Percentiles rank a stretch among this genome's conserved stretches.
Evolutionary conservation across 2,888 invertebrate genomes (phyloP).

Genomic region (Leptarthrus brevirostris): DNA sequence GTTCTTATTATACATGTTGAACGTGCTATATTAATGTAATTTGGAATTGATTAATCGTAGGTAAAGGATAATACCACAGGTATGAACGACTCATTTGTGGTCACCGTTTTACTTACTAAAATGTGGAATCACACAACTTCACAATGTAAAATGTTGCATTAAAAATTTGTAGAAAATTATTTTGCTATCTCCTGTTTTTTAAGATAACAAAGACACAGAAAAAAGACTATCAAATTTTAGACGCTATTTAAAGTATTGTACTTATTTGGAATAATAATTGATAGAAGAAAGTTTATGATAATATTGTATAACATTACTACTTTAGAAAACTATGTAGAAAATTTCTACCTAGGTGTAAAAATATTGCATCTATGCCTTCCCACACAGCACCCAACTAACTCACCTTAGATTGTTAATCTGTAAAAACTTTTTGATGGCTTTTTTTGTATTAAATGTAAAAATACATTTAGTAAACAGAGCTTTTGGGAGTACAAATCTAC

Average conservation of each 20-base stretch:
- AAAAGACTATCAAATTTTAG: constrained; percentile 47
- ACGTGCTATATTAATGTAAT: no score
- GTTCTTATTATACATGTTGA: no score
- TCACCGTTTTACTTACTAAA: no score
- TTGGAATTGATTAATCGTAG: no score
- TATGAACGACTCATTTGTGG: no score
- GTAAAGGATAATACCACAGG: no score
- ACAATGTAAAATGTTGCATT: constrained; percentile 24
- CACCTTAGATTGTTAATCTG: constrained; percentile 15
- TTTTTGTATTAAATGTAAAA: constrained; percentile 13
- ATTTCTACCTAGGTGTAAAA: constrained; percentile 22
- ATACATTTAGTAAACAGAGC: constrained; percentile 22
- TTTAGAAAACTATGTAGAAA: not conserved
- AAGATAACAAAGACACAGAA: constrained; percentile 29
- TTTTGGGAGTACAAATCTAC: constrained; percentile 1
- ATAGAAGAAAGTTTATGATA: constrained; percentile 19
- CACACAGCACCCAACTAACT: constrained; percentile 22
- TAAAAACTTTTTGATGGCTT: constrained; percentile 43
- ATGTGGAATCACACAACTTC: no score
- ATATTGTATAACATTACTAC: not conserved
- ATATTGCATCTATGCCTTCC: constrained; percentile 27
- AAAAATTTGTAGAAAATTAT: constrained; percentile 36
- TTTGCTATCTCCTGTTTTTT: constrained; percentile 39
- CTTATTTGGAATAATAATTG: constrained; percentile 28
- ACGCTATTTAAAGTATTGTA: constrained; percentile 38